phyloP scores from a whole-genome alignment of 37 sponge, comb jelly and placozoan species.

The Axinella damicornis region DNA sequence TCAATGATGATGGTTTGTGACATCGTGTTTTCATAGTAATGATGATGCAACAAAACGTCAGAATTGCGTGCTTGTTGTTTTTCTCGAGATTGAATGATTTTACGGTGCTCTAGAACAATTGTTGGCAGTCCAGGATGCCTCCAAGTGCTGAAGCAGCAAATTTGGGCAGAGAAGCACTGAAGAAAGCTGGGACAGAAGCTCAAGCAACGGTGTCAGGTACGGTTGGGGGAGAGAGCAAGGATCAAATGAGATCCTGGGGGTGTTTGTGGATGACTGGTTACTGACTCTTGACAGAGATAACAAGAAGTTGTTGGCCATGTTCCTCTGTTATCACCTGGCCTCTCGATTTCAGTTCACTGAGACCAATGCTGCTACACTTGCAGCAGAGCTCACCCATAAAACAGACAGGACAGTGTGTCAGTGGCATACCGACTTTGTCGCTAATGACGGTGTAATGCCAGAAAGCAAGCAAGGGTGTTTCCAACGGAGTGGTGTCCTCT shows the following conservation, averaged over 20 bases:
- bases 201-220: too few relatives aligned
- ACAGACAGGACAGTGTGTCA: neutral
- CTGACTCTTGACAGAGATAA: neutral
- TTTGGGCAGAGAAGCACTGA: too few relatives aligned
- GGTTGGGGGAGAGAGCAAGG: too few relatives aligned
- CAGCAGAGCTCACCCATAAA: neutral
- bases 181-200: too few relatives aligned
- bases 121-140: too few relatives aligned
- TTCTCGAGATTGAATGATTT: too few relatives aligned
- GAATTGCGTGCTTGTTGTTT: too few relatives aligned
- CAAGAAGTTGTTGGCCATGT: neutral
- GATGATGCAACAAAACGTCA: too few relatives aligned
- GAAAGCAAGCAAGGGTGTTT: neutral
- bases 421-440: neutral
- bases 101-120: too few relatives aligned
- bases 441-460: neutral
- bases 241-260: neutral
- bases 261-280: slow-evolving; percentile 11
- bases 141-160: too few relatives aligned
- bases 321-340: neutral
- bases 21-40: too few relatives aligned
- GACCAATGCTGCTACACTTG: neutral
- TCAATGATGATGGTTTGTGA: too few relatives aligned
- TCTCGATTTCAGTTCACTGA: neutral
- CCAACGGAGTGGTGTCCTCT: slow-evolving; percentile 3